Conservation (phyloP, 1,140 invertebrate species). For the Cotesia vestalis region DNA sequence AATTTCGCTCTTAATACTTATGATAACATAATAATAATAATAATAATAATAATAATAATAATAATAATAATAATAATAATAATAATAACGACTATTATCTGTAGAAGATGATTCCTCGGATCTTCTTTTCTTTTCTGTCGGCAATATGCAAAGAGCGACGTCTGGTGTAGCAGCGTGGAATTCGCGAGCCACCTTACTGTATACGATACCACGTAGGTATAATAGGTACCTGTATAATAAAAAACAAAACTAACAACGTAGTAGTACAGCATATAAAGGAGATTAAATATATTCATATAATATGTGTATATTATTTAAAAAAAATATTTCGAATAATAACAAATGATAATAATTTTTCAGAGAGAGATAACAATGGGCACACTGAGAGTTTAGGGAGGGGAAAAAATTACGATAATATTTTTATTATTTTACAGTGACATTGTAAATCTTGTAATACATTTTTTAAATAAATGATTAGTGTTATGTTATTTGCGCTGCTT, state of each 20-base stretch:
- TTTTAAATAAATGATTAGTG: constrained; percentile 36
- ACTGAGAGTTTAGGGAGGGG: background rate
- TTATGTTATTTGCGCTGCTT: no score
- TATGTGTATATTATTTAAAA: no score
- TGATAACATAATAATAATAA: no score
- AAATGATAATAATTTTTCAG: no score
- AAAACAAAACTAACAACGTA: constrained; percentile 41
- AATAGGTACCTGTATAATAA: constrained; percentile 64
- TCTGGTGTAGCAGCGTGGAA: constrained; percentile 62
- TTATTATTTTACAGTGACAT: constrained; percentile 7
- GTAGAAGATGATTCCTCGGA: background rate
- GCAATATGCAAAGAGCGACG: constrained; percentile 58
- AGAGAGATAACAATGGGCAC: constrained; percentile 1
- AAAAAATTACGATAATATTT: background rate
- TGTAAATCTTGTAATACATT: constrained; percentile 3
- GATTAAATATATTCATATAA: no score
- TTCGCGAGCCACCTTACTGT: constrained; percentile 61
- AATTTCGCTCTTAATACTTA: background rate
- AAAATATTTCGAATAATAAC: no score
- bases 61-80: no score
- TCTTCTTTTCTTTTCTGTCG: constrained; percentile 51
- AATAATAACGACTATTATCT: background rate
- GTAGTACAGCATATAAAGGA: background rate
- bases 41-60: background rate
- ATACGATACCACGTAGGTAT: constrained; percentile 66